Base-by-base conservation (phyloP, 1,140 invertebrate species). In the Aphis craccivora region DNA sequence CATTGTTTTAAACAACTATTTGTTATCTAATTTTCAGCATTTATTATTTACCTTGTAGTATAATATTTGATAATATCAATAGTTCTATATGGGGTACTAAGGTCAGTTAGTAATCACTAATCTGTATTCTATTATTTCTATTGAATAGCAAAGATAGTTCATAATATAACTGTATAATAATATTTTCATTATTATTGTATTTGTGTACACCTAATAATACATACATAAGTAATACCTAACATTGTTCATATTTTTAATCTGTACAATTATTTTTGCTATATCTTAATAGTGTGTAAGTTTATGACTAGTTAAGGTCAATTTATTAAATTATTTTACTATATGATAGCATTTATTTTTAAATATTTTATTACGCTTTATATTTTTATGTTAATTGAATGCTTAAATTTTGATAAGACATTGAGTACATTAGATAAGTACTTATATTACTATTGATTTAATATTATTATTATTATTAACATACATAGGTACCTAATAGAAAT, bases 391-490 rank as follows among this genome's bases (percentile, higher is more conserved):
- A 89, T 89, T 40, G 30, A 60, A 90, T 67, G 37, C 23, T 90
- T 67, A 7, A 48, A 67, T 90, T 90, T 67, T 67, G 89, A 90
- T 90, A 90, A 67, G 14, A 45, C 53, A 67, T 30, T 43, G 37
- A 67, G 37, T 67, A 30, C 53, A 90, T 90, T 90, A 90, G 37
- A 90, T 90, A 90, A 90, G 53, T 67, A 67, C 37, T 90, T 25
- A 67, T 67, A 90, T 67, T 90, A 30, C 11, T 90, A 90, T 60
- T 48, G 25, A 25, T 84, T 40, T 84, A 84, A 25, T 45, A 8
- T 25, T 89, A 89, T 35, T 89, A 89, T 89, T 89, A 23, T 53
- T 89, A 53, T 67, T 67, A 76, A n/a, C 14, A 14, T 76, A 76
- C 30, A 5, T 67, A 67, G 30, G 30, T 67, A 67, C 60, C 60